These are phyloP conservation scores for Phalacrocorax aristotelis DNA, from an alignment of 2,113 vertebrate genomes.

Conservation along the genomic window DNA sequence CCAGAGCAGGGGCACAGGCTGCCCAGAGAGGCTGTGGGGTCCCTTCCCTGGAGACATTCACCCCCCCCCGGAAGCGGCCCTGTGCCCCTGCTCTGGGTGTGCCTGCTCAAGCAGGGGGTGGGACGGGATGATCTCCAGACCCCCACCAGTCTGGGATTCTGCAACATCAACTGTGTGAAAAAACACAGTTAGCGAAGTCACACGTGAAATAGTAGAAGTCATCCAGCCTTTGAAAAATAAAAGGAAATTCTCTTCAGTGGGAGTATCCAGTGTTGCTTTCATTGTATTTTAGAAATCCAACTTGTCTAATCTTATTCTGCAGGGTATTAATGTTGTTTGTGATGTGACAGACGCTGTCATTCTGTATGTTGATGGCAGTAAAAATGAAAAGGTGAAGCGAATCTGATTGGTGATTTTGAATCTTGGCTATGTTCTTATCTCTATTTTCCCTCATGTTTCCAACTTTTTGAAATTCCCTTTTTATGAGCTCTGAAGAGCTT, in stretches of 20 bases:
- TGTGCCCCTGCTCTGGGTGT: too few species aligned
- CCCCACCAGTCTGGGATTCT: neutral
- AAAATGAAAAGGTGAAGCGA: neutral
- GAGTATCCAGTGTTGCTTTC: neutral
- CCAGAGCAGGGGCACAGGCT: too few species aligned
- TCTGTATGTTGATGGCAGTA: neutral
- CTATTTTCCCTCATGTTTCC: neutral
- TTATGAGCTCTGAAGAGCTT: neutral
- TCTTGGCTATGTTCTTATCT: neutral
- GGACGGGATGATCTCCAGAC: too few species aligned
- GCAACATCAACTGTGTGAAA: too few species aligned
- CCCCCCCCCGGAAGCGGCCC: too few species aligned
- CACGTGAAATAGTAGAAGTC: accelerated
- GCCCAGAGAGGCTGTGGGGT: too few species aligned
- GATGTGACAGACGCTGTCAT: accelerated
- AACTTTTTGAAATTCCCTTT: neutral
- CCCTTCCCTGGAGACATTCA: too few species aligned
- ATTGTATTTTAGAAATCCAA: neutral
- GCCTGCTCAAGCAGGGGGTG: too few species aligned
- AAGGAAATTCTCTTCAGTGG: neutral
- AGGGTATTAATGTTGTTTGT: neutral
- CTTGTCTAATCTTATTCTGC: neutral
- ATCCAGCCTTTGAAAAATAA: neutral
- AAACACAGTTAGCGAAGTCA: accelerated
- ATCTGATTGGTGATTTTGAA: neutral